Conservation (phyloP, 2,888 invertebrate species). For the Eilema sororculum region DNA sequence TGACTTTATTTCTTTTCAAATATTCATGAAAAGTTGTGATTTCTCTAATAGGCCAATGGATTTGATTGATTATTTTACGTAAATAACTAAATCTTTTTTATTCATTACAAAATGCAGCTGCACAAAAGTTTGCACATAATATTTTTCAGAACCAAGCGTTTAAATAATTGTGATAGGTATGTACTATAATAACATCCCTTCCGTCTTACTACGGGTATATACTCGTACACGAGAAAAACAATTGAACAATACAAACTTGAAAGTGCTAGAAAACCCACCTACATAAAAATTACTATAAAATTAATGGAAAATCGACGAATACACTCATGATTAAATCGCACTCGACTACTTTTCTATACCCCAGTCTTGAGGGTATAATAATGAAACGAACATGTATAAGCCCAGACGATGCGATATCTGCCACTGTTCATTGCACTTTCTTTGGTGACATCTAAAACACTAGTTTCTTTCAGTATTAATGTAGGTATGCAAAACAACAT, state of each 20-base stretch:
- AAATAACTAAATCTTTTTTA: background rate
- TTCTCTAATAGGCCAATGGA: background rate
- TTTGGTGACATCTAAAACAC: conserved; percentile 40
- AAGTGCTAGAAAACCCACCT: conserved; percentile 19
- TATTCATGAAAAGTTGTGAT: background rate
- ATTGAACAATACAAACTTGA: conserved; percentile 11
- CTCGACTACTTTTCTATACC: conserved; percentile 38
- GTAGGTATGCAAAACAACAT: conserved; percentile 27
- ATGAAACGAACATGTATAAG: conserved; percentile 57
- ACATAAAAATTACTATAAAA: conserved; percentile 23
- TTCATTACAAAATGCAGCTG: background rate
- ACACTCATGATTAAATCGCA: conserved; percentile 53
- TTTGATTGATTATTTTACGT: background rate
- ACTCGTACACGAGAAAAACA: conserved; percentile 7
- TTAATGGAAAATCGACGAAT: conserved; percentile 31
- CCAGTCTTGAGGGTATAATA: conserved; percentile 50
- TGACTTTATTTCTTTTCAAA: background rate
- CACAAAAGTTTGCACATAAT: background rate
- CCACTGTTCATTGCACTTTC: conserved; percentile 49
- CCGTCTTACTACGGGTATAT: background rate
- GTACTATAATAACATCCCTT: background rate
- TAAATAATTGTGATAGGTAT: background rate
- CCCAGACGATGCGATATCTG: conserved; percentile 48
- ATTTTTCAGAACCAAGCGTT: background rate
- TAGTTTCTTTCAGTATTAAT: conserved; percentile 30